Base-by-base conservation (phyloP, 1,140 invertebrate genomes). In the Heliconius hewitsoni region DNA sequence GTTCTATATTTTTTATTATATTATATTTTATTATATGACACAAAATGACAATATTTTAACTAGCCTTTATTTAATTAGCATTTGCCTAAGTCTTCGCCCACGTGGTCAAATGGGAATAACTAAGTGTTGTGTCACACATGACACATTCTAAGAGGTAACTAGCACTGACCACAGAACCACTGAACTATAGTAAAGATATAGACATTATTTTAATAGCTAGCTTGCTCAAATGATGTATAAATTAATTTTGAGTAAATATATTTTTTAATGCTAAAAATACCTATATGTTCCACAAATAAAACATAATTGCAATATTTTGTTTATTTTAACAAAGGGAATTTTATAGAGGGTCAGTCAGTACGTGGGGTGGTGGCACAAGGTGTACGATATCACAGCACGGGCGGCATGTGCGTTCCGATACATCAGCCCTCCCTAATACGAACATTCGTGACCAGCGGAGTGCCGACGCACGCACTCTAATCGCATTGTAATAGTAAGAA, bases 371-470 rank as follows among this genome's bases (percentile, higher is more conserved):
- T 73, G 75, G 84, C 89, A 89, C 91, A 93, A 93, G 91, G 91
- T 93, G 92, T 92, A 86, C 90, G 87, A 85, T 94, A 93, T 93
- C 91, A 93, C 85, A 82, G 91, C 90, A 83, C 83, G 74, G 78
- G 87, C 86, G 84, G 86, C 90, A 91, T 92, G 90, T 92, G 90
- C 90, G 92, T 91, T 91, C 92, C 92, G 84, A 89, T 84, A 92
- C 90, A 91, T 77, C 71, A 66, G 77, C 66, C 88, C 88, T 80
- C 86, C 88, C 87, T 86, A 74, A 81, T 71, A 73, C 74, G 83
- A 86, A 83, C 75, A 77, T 80, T 85, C 83, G 85, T 84, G 84
- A 77, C 83, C 84, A 88, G 84, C 55, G 60, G 60, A 66, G 60
- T 30, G 76, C 79, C 78, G 80, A 72, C 78, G 81, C 88, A 85